Conservation (phyloP, 1,140 invertebrate genomes). For the Papilio machaon region DNA sequence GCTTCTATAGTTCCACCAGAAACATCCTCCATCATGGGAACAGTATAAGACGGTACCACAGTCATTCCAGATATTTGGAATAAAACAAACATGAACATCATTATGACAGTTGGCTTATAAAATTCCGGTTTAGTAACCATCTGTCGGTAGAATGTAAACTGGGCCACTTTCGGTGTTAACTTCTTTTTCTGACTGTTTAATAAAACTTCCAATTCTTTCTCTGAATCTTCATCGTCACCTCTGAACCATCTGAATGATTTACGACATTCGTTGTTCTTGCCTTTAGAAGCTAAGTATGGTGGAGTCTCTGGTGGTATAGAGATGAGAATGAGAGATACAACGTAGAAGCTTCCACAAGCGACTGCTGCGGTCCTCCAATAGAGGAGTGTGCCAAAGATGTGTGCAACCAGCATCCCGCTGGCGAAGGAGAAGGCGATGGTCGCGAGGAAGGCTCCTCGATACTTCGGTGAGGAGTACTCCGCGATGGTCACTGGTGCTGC, state of each 20-base stretch:
- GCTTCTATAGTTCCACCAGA: constrained; percentile 58
- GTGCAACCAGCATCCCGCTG: constrained; percentile 73
- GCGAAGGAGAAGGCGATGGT: constrained; percentile 77
- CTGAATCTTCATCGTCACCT: constrained; percentile 58
- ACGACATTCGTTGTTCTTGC: constrained; percentile 59
- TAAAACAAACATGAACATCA: constrained; percentile 77
- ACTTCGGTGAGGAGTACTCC: constrained; percentile 71
- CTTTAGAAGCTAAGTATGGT: constrained; percentile 66
- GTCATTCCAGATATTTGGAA: constrained; percentile 77
- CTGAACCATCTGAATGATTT: constrained; percentile 69
- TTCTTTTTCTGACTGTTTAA: constrained; percentile 64
- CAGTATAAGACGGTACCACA: constrained; percentile 72
- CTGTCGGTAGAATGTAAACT: constrained; percentile 49
- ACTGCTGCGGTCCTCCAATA: constrained; percentile 73
- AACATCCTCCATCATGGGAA: constrained; percentile 70
- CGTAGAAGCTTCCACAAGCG: constrained; percentile 68
- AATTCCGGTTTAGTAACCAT: constrained; percentile 68
- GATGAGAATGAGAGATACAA: constrained; percentile 62
- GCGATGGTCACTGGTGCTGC: constrained; percentile 71
- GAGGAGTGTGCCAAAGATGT: constrained; percentile 69
- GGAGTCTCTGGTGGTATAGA: constrained; percentile 72
- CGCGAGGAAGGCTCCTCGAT: constrained; percentile 69
- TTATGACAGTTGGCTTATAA: constrained; percentile 74
- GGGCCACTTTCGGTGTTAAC: constrained; percentile 47
- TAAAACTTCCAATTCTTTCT: constrained; percentile 70